Base-by-base conservation (phyloP, 2,888 invertebrate species). In the Malthinus seriepunctatus region DNA sequence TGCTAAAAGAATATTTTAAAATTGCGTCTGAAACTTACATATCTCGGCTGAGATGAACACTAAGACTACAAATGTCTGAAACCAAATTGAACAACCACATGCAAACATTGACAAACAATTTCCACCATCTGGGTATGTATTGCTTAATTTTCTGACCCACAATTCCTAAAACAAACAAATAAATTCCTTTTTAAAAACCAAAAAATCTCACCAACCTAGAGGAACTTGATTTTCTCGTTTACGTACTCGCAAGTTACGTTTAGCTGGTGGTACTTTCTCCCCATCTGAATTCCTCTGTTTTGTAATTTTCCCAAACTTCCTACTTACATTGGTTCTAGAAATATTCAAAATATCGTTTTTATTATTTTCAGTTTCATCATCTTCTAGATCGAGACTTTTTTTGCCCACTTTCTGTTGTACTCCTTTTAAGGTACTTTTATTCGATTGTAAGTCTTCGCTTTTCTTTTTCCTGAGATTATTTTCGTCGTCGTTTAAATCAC, bases 71-170 rank as follows among this genome's bases (percentile, higher is more conserved):
- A 67, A 93, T 89, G 76, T 93, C 93, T 23, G 88, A 89, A 15
- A 93, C 83, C 68, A 93, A 80, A 79, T 89, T 88, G 64, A 89
- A 80, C 58, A 93, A 84, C 93, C 93, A 93, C 56, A 86, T 82
- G 54, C 90, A 76, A 56, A 91, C 85, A 69, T 81, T 81, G 33
- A 83, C 73, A 56, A 80, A 77, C 55, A 84, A 74, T 75, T 81
- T 82, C 75, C 82, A 81, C 82, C 84, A 84, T 44, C 81, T 79
- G 61, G 78, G 79, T 12, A 81, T 75, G 66, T 84, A 82, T 63
- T 82, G 80, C 64, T 80, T 80, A 59, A 83, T 72, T 69, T 78
- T 78, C 49, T 77, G 78, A 35, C 76, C 76, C 56, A 79, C 59
- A 56, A 77, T 60, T 55, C 77, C 80, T 80, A 51, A 49, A 70